Evolutionary conservation across 2,113 vertebrate genomes (phyloP).

Genomic region (Polyodon spathula): DNA sequence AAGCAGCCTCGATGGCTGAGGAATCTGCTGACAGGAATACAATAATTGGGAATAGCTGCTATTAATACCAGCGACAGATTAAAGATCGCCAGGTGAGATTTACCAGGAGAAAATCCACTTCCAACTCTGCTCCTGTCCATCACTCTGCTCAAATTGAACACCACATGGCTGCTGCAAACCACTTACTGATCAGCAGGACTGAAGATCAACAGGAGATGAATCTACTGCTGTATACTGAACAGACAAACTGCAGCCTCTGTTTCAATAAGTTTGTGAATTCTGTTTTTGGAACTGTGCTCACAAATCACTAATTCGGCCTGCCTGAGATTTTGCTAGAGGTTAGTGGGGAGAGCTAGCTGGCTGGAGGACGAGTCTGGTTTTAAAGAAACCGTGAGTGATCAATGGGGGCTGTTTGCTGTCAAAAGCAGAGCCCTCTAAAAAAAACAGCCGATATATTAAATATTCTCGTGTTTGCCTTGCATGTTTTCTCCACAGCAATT

Average conservation of each 20-base stretch:
- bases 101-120: neutral
- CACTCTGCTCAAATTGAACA: too few species aligned
- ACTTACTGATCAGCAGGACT: too few species aligned
- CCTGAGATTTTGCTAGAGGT: neutral
- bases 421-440: neutral
- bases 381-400: neutral
- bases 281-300: neutral
- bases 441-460: too few species aligned
- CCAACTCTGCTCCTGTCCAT: neutral
- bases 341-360: neutral
- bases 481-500: neutral
- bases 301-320: neutral
- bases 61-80: neutral
- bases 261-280: neutral
- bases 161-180: too few species aligned
- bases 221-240: too few species aligned
- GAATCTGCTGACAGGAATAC: slow-evolving; percentile 6
- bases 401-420: neutral
- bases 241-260: too few species aligned
- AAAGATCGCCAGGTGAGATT: neutral
- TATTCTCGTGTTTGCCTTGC: neutral
- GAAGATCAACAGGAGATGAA: too few species aligned
- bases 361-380: neutral
- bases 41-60: slow-evolving; percentile 6
- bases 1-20: neutral